Evolutionary conservation across 2,888 invertebrate species (phyloP).

Genomic region (Philonicus albiceps): DNA sequence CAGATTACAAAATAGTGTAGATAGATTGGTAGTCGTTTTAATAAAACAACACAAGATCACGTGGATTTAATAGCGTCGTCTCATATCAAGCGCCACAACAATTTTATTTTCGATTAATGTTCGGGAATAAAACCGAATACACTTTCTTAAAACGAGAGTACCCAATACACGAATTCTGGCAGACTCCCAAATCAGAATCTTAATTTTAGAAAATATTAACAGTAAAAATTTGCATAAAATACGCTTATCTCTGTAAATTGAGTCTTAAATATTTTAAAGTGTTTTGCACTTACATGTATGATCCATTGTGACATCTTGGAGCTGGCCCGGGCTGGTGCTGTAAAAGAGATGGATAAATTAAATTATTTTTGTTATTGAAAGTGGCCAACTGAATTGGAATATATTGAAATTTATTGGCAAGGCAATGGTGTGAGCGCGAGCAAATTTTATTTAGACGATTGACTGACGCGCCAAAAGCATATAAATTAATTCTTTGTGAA

Average conservation of each 20-base stretch:
- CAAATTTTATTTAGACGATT: neutral
- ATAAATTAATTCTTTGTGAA: constrained; percentile 4
- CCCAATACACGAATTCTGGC: neutral
- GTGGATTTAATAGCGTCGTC: neutral
- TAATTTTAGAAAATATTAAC: neutral
- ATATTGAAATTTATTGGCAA: constrained; percentile 10
- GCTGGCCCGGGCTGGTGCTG: constrained; percentile 75
- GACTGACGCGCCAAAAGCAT: neutral
- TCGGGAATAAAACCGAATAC: neutral
- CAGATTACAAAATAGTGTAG: neutral
- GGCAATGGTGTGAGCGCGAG: neutral
- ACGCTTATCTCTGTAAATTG: neutral
- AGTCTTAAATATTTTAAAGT: neutral
- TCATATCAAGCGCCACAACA: neutral
- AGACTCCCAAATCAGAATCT: neutral
- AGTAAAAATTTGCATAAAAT: neutral
- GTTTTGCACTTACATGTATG: constrained; percentile 59
- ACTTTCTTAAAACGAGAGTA: neutral
- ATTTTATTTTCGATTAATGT: neutral
- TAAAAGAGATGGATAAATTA: constrained; percentile 58
- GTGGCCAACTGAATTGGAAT: neutral
- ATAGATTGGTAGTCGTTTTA: neutral
- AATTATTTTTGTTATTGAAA: constrained; percentile 6
- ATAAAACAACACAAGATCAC: neutral
- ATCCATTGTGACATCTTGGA: constrained; percentile 74